These are phyloP conservation scores for Capitulum mitella DNA, from an alignment of 2,888 invertebrate species.

Conservation along the genomic window DNA sequence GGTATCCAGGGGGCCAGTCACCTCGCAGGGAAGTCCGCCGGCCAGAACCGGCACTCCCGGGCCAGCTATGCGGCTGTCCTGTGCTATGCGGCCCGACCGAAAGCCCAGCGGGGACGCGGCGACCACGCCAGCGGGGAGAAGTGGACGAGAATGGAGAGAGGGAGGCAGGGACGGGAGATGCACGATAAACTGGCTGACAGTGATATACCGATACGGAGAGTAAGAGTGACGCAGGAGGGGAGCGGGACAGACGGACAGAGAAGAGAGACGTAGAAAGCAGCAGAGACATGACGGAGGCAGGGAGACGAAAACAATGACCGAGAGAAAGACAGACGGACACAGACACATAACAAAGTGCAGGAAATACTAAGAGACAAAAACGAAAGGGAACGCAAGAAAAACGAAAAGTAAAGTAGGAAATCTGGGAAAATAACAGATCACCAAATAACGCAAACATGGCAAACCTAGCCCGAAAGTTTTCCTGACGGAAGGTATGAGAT, in stretches of 20 bases:
- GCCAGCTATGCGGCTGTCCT: too few relatives aligned
- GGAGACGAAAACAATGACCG: background rate
- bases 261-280: too few relatives aligned
- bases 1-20: background rate
- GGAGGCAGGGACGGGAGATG: too few relatives aligned
- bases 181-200: too few relatives aligned
- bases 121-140: background rate
- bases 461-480: too few relatives aligned
- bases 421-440: background rate
- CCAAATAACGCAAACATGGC: too few relatives aligned
- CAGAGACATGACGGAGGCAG: background rate
- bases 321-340: background rate
- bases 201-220: too few relatives aligned
- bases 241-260: background rate
- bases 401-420: background rate
- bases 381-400: background rate
- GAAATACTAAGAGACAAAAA: background rate
- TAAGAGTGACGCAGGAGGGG: too few relatives aligned
- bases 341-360: background rate
- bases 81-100: too few relatives aligned
- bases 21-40: background rate
- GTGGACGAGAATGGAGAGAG: background rate
- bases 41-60: too few relatives aligned
- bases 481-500: too few relatives aligned
- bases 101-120: too few relatives aligned